These are phyloP conservation scores for Illadopsis cleaveri DNA, from an alignment of 2,113 vertebrate species.

Conservation along the genomic window DNA sequence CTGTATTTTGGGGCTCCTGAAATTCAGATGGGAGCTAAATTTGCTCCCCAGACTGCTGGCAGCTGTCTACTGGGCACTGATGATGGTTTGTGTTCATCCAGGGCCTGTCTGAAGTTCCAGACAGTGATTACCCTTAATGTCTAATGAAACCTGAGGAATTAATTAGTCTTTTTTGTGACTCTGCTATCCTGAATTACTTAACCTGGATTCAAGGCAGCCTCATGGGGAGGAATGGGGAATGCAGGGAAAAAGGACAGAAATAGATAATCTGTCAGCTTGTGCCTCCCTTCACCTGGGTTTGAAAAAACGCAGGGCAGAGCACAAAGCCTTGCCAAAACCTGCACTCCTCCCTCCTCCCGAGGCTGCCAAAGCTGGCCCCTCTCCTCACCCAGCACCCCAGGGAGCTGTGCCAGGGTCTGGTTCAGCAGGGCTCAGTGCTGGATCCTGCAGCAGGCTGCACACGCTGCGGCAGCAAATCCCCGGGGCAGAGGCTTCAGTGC, in stretches of 20 bases:
- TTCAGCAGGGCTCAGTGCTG: not conserved
- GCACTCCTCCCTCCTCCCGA: accelerated
- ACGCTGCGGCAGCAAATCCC: not conserved
- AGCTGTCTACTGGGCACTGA: not conserved
- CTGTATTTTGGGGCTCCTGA: not conserved
- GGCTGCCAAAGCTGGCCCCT: not conserved
- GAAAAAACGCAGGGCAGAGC: not conserved
- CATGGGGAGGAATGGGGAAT: not conserved
- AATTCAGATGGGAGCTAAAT: not conserved
- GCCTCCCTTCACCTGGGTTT: not conserved
- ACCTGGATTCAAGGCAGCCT: not conserved
- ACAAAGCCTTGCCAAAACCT: not conserved
- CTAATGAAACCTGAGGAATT: not conserved
- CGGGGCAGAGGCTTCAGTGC: not conserved
- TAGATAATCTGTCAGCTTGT: not conserved
- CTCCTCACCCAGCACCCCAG: not conserved
- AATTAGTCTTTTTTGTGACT: not conserved
- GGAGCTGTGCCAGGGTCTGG: accelerated
- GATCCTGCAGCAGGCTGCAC: not conserved
- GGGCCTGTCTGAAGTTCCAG: not conserved
- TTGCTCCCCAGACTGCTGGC: not conserved
- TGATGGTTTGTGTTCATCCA: not conserved
- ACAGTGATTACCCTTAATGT: not conserved
- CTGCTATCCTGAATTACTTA: not conserved
- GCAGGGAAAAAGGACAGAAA: not conserved